Base-by-base conservation (phyloP, 2,888 invertebrate genomes). In the Allacma fusca region DNA sequence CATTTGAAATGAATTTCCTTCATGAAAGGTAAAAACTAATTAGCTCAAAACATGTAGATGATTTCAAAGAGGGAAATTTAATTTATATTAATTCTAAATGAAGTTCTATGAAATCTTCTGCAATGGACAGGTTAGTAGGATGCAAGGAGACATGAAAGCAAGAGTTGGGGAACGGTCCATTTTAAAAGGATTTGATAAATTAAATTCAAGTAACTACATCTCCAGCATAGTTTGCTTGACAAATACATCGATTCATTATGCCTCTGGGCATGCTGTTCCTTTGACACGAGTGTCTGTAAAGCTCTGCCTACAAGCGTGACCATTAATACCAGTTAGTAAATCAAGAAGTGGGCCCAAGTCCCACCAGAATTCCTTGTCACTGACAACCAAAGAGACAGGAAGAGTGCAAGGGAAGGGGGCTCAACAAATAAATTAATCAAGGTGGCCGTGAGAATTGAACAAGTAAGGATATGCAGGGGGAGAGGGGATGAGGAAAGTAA, bases 371-470 rank as follows among this genome's bases (percentile, higher is more conserved):
- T 16, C 50, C 50, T 50, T 19, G 50, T 50, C 19, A 50, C 19
- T n/a, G 2, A n/a, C n/a, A 16, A 12, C n/a, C 50, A 5, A 16
- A 19, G 5, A 40, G 40, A 34, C 9, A 34, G 4, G 34, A 34
- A 9, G 34, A 34, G 34, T n/a, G n/a, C 4, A 34, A 9, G 34
- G 9, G 34, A 34, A 34, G 16, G 21, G 5, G 13, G 16, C 57
- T 21, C 57, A 57, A 21, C 4, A 19, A 57, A 57, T 57, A 57
- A 57, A 57, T 57, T 57, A 4, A 21, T 57, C 57, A 57, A 57
- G n/a, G 57, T 57, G 57, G 13, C 57, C 57, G 57, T 57, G 57
- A 57, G 13, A 21, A 57, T 57, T 57, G 57, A 57, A 57, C 57
- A 57, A 16, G 57, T 57, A 4, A 57, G 21, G 57, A 21, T 2